Evolutionary conservation across 2,113 vertebrate species (phyloP).

Genomic region (Microtus pennsylvanicus): DNA sequence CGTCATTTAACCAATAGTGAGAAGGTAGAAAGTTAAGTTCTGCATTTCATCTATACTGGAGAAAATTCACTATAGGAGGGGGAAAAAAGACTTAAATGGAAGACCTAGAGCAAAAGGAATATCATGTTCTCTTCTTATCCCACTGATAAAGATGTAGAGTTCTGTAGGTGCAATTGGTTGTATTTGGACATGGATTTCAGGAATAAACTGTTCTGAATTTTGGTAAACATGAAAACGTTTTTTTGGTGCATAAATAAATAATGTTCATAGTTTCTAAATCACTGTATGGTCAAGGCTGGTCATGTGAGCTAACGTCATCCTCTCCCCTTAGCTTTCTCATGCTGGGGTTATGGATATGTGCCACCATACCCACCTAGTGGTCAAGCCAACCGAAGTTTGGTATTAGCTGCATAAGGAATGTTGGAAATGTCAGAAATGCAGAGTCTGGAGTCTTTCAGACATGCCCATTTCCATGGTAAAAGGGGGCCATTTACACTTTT

Average conservation of each 20-base stretch:
- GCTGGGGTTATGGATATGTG: not conserved
- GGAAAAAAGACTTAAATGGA: not conserved
- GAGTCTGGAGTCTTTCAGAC: not conserved
- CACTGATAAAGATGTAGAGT: not conserved
- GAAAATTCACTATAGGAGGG: not conserved
- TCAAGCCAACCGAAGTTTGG: not conserved
- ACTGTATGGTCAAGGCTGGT: not conserved
- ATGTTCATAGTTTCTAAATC: not conserved
- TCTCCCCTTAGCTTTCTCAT: too few species aligned
- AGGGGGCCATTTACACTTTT: not conserved
- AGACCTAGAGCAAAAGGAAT: not conserved
- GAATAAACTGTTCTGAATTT: not conserved
- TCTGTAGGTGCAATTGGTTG: not conserved
- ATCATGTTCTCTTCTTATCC: not conserved
- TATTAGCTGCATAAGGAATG: not conserved
- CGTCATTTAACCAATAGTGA: not conserved
- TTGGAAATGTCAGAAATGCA: not conserved
- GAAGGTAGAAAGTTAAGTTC: not conserved
- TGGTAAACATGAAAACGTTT: not conserved
- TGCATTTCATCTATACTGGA: not conserved
- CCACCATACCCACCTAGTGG: too few species aligned
- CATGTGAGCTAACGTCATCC: not conserved
- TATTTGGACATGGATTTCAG: not conserved
- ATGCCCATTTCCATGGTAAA: not conserved
- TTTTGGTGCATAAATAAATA: not conserved